Evolutionary conservation across 1,140 invertebrate genomes (phyloP), one percentile per base, ranked within the genome.

Genomic region (Hypsibius dujardini): DNA sequence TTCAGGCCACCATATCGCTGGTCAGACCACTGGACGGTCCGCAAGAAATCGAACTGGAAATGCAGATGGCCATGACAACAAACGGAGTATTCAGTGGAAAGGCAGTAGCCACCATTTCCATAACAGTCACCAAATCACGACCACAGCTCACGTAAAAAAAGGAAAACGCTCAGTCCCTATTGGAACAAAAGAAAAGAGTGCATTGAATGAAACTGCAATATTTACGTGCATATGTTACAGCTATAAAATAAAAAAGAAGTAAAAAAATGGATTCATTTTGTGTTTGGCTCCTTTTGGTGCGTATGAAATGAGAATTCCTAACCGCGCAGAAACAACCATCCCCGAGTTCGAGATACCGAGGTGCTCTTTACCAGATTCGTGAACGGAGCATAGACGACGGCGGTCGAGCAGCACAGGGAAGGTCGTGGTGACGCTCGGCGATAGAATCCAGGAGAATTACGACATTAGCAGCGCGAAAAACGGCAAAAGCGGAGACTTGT

Each of bases 41-140:
- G 0, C 90, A 95, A 79, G 90, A 92, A 75, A 86, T 95, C 60
- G 87, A 92, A 72, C 77, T 95, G 2, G 85, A 91, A 73, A 80
- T 95, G 14, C 85, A 83, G 62, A 93, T 95, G 90, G n/a, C 90
- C 74, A 83, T 94, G 1, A 67, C 62, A 42, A 67, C 62, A 12
- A 67, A 67, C 42, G 62, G 62, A 15, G 42, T 67, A 15, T 67
- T 67, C 62, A 67, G 62, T 45, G 62, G 62, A 15, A 67, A 67
- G 42, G 62, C 62, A 7, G 62, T 67, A 7, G 62, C 62, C 12
- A 67, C 12, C 62, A 67, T 67, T 45, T 7, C 42, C 12, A 67
- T 67, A 7, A 42, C 42, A 7, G 62, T 67, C 7, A 67, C 42
- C 12, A 67, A 67, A 42, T 15, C 12, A 3, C 12, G 62, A 67